Percentiles rank a stretch among this genome's conserved stretches.
These are phyloP conservation scores for Drosophila prosaltans DNA, from an alignment of 1,140 invertebrate species.

Conservation along the genomic window DNA sequence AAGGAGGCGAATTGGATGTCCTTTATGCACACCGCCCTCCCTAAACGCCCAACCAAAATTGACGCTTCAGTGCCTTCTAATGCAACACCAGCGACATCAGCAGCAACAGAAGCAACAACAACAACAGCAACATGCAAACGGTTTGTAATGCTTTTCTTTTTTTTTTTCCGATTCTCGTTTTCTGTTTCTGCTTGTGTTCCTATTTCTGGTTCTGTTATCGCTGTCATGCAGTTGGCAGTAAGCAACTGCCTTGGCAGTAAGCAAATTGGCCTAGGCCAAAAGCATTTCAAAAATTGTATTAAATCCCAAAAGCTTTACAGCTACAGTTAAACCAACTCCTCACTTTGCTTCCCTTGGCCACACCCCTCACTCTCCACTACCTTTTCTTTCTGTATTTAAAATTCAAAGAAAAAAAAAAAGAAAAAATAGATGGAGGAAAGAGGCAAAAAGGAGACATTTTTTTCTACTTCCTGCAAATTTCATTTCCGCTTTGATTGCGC, in stretches of 20 bases:
- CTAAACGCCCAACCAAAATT: conserved; percentile 7
- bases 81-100: conserved; percentile 41
- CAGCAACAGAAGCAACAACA: conserved; percentile 14
- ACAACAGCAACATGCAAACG: conserved; percentile 25
- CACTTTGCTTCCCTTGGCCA: background rate
- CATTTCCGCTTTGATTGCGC: conserved; percentile 81
- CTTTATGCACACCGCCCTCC: background rate
- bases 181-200: no score
- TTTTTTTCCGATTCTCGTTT: background rate
- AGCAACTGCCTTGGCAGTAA: conserved; percentile 34
- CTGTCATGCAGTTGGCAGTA: conserved; percentile 59
- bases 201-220: conserved; percentile 49
- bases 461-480: conserved; percentile 76
- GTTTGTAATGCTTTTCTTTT: conserved; percentile 27
- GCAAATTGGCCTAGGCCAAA: conserved; percentile 73
- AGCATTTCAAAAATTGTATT: conserved; percentile 72
- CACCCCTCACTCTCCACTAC: no score
- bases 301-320: conserved; percentile 50
- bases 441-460: conserved; percentile 17
- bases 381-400: conserved; percentile 38
- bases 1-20: background rate
- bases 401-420: conserved; percentile 45
- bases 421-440: conserved; percentile 11
- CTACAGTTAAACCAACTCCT: conserved; percentile 7
- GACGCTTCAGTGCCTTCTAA: conserved; percentile 55